Percentiles rank a stretch among this genome's conserved stretches.
Evolutionary conservation across 2,113 vertebrate genomes (phyloP).

Genomic region (Ciconia stormi): DNA sequence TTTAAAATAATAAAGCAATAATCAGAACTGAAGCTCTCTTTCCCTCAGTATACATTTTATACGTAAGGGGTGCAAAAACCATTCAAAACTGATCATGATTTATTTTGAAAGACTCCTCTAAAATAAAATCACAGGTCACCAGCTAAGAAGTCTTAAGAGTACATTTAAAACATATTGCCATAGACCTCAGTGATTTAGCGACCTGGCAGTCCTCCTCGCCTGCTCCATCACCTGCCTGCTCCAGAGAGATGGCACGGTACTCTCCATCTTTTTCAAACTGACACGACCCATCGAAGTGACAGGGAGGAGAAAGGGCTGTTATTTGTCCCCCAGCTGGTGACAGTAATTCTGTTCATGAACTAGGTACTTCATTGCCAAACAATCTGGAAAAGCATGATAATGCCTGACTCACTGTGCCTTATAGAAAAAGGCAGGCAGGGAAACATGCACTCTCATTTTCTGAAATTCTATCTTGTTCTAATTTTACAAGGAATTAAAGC

Average conservation of each 20-base stretch:
- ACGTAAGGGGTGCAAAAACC: not conserved
- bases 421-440: conserved; percentile 13
- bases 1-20: not conserved
- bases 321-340: conserved; percentile 49
- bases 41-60: not conserved
- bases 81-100: not conserved
- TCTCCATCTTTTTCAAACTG: not conserved
- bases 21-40: not conserved
- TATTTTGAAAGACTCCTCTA: not conserved
- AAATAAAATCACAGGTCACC: not conserved
- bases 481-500: conserved; percentile 73
- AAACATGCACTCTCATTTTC: conserved; percentile 41
- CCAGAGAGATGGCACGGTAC: not conserved
- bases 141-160: not conserved
- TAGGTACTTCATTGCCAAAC: conserved; percentile 52
- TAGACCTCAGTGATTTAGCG: not conserved
- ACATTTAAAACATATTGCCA: not conserved
- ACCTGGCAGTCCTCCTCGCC: not conserved
- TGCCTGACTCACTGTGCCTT: conserved; percentile 38
- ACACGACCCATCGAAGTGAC: not conserved
- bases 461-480: conserved; percentile 72
- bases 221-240: conserved; percentile 11
- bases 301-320: conserved; percentile 40
- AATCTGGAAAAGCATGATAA: conserved; percentile 57
- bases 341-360: conserved; percentile 55